Conservation (phyloP, 2,797 vertebrate genomes). For the Sebastes variabilis region DNA sequence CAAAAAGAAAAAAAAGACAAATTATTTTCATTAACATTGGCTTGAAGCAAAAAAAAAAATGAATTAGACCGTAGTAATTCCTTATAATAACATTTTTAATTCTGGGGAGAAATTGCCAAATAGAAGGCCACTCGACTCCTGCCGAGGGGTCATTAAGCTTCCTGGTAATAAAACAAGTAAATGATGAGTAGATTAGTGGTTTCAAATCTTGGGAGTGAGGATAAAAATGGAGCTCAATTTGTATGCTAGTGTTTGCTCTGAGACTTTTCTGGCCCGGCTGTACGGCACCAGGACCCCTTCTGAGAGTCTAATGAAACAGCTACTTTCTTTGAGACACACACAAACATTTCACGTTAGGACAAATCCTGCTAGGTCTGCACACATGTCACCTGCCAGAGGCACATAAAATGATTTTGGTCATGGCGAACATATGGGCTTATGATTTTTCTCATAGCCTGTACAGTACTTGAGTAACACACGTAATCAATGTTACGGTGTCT, state of each 20-base stretch:
- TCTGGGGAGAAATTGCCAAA: background rate
- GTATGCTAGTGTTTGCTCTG: slow-evolving; percentile 53
- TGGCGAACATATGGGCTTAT: background rate
- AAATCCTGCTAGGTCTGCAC: background rate
- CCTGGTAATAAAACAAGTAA: slow-evolving; percentile 27
- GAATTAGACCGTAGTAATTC: background rate
- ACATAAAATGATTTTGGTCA: background rate
- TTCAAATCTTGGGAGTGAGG: slow-evolving; percentile 12
- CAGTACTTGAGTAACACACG: background rate
- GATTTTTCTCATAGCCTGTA: background rate
- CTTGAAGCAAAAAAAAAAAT: background rate
- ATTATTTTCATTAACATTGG: background rate
- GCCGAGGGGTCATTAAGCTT: slow-evolving; percentile 27
- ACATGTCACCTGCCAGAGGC: background rate
- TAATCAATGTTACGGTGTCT: background rate
- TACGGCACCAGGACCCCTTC: slow-evolving; percentile 61
- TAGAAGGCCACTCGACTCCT: slow-evolving; percentile 15
- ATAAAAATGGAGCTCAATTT: slow-evolving; percentile 31
- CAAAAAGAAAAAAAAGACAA: background rate
- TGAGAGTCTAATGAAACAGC: slow-evolving; percentile 77
- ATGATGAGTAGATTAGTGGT: slow-evolving; percentile 34
- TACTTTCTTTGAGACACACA: slow-evolving; percentile 27
- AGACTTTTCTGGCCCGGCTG: slow-evolving; percentile 41
- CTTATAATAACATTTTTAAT: slow-evolving; percentile 2
- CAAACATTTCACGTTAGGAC: background rate